Percentiles rank a stretch among this genome's conserved stretches.
Conservation (phyloP, 64 coral and sea anemone genomes). For the Trachythela sp. region DNA sequence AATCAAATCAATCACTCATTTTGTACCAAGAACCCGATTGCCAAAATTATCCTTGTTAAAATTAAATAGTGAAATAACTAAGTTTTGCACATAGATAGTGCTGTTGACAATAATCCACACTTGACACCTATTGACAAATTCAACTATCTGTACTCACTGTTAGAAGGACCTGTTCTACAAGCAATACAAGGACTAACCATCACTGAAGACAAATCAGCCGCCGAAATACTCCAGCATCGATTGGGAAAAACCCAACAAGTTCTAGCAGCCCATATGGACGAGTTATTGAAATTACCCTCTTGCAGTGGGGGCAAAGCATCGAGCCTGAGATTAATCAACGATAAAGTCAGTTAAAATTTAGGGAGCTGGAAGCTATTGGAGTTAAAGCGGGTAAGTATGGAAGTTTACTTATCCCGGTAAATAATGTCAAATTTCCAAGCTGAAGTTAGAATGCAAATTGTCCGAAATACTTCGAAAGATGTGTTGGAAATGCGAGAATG, state of each 20-base stretch:
- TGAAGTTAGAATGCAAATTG: slow-evolving; percentile 27
- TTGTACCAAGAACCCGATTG: not conserved
- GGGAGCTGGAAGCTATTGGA: slow-evolving; percentile 29
- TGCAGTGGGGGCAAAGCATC: slow-evolving; percentile 43
- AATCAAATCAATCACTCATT: not conserved
- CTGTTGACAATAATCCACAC: not conserved
- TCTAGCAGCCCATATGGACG: slow-evolving; percentile 42
- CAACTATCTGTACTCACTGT: slow-evolving; percentile 5
- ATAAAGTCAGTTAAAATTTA: slow-evolving; percentile 39
- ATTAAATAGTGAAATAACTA: slow-evolving; percentile 2
- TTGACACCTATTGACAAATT: slow-evolving; percentile 18
- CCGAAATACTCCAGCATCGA: slow-evolving; percentile 31
- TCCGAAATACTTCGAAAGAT: slow-evolving; percentile 15
- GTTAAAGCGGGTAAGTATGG: slow-evolving; percentile 26
- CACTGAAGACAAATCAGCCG: slow-evolving; percentile 21
- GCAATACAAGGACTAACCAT: slow-evolving; percentile 26
- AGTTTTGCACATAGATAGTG: not conserved
- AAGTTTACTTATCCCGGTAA: slow-evolving; percentile 38
- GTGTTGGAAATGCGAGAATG: slow-evolving; percentile 41
- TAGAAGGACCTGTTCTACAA: slow-evolving; percentile 1
- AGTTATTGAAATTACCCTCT: slow-evolving; percentile 37
- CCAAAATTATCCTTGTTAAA: slow-evolving; percentile 3
- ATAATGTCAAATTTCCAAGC: slow-evolving; percentile 38
- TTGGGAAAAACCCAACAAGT: slow-evolving; percentile 48
- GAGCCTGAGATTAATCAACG: slow-evolving; percentile 23